Conservation (phyloP, 2,797 vertebrate species). For the Onychomys torridus region DNA sequence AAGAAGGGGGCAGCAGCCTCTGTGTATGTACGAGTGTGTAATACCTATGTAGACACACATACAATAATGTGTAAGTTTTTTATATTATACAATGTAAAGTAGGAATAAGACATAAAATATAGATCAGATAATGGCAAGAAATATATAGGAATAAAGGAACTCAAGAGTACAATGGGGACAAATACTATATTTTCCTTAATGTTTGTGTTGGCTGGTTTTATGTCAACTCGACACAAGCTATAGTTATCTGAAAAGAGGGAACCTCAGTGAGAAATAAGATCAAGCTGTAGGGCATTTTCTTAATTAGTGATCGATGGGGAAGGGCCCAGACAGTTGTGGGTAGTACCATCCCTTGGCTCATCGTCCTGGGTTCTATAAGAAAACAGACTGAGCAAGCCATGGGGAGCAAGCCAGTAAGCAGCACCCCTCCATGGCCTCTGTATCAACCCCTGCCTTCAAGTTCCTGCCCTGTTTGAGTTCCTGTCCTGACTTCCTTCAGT, state of each 20-base stretch:
- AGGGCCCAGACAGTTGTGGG: not conserved
- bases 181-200: conserved; percentile 9
- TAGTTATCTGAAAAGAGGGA: not conserved
- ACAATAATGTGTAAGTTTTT: not conserved
- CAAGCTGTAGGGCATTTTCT: not conserved
- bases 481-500: too few species aligned
- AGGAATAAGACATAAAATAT: not conserved
- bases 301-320: not conserved
- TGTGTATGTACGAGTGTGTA: not conserved
- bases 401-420: not conserved
- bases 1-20: not conserved
- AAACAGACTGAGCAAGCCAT: not conserved
- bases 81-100: not conserved
- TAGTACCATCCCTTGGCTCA: not conserved
- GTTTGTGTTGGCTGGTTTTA: not conserved
- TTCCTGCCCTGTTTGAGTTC: not conserved
- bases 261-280: not conserved
- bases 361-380: not conserved
- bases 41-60: not conserved
- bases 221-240: not conserved
- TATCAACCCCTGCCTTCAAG: not conserved
- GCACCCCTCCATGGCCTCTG: not conserved
- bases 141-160: not conserved
- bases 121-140: not conserved
- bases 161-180: not conserved